Conservation (phyloP, 1,140 invertebrate species). For the Drosophila triauraria region DNA sequence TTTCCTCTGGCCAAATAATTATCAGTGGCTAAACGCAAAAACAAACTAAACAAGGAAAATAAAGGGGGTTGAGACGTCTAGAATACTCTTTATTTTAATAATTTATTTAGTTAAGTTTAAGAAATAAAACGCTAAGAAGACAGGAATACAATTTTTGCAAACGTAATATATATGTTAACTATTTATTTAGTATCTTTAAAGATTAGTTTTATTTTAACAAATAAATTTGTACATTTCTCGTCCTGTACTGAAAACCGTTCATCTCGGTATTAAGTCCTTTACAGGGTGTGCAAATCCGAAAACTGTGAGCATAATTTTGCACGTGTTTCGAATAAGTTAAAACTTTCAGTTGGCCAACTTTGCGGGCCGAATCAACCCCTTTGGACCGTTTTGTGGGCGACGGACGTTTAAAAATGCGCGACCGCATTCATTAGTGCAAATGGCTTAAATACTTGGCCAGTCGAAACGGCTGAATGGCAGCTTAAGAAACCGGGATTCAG, state of each 20-base stretch:
- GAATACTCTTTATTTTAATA: background rate
- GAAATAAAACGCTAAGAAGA: too few relatives aligned
- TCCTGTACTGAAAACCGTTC: too few relatives aligned
- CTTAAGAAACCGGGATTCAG: constrained; percentile 49
- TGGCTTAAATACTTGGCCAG: constrained; percentile 80
- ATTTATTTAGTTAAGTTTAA: too few relatives aligned
- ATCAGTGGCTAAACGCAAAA: constrained; percentile 47
- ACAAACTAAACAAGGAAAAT: constrained; percentile 21
- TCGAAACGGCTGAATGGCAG: constrained; percentile 66
- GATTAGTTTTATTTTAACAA: too few relatives aligned
- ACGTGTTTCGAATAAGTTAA: constrained; percentile 80
- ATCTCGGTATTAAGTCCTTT: background rate
- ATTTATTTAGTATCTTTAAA: too few relatives aligned
- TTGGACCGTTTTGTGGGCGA: constrained; percentile 9
- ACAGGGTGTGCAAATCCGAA: constrained; percentile 31
- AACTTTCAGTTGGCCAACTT: constrained; percentile 59
- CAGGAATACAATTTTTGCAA: too few relatives aligned
- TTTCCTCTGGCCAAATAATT: constrained; percentile 47
- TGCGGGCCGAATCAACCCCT: constrained; percentile 11
- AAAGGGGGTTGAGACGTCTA: background rate
- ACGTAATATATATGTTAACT: too few relatives aligned
- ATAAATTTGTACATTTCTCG: too few relatives aligned
- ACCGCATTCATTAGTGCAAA: constrained; percentile 84
- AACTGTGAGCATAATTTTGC: constrained; percentile 75
- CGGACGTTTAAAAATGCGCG: constrained; percentile 75